Evolutionary conservation across 2,888 invertebrate genomes (phyloP).

Genomic region (Tipula unca): DNA sequence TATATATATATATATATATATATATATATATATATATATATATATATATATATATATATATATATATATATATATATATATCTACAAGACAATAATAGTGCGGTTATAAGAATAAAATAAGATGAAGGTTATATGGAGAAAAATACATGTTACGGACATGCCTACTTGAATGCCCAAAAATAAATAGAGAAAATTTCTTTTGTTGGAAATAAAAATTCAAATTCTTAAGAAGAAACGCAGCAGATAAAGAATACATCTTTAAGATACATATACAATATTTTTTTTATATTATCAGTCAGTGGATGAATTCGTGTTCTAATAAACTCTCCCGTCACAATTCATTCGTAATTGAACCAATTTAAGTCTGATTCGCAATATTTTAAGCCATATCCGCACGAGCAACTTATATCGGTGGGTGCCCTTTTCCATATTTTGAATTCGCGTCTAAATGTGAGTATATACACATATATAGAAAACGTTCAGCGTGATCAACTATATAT

Average conservation of each 20-base stretch:
- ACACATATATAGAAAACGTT: no score
- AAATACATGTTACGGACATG: conserved; percentile 3
- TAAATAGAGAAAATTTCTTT: not conserved
- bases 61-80: no score
- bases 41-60: no score
- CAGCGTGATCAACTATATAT: no score
- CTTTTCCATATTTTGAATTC: no score
- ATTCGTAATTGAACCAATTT: no score
- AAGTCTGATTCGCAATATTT: no score
- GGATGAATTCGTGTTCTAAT: not conserved
- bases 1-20: no score
- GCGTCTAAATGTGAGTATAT: no score
- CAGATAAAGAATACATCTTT: not conserved
- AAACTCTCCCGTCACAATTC: not conserved
- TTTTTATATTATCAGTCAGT: not conserved
- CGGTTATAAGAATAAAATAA: not conserved
- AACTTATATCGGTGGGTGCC: no score
- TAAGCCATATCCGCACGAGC: no score
- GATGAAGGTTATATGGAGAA: not conserved
- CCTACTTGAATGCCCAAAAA: not conserved
- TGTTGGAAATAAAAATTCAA: not conserved
- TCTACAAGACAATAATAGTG: not conserved
- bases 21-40: no score
- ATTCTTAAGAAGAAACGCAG: not conserved
- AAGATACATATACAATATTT: not conserved